phyloP scores from a whole-genome alignment of 2,797 vertebrate genomes.

The Lutjanus argentimaculatus region DNA sequence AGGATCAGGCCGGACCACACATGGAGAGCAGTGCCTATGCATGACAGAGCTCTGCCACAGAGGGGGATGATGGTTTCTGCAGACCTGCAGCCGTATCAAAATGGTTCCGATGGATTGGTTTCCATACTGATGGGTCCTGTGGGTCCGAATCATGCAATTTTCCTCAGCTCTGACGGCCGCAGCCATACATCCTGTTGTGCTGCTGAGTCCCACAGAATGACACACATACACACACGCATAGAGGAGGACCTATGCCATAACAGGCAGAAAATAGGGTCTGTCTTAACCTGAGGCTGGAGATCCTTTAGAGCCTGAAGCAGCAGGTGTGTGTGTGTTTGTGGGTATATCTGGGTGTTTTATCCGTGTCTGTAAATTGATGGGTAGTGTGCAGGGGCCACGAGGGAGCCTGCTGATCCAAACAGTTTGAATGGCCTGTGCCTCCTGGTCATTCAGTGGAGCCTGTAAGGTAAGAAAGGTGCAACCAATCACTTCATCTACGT shows the following conservation, averaged over 20 bases:
- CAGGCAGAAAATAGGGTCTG: slow-evolving; percentile 87
- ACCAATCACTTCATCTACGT: slow-evolving; percentile 66
- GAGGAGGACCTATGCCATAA: slow-evolving; percentile 69
- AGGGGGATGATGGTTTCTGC: slow-evolving; percentile 60
- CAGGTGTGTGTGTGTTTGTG: slow-evolving; percentile 39
- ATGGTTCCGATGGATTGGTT: slow-evolving; percentile 69
- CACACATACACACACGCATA: slow-evolving; percentile 44
- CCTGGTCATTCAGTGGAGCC: slow-evolving; percentile 69
- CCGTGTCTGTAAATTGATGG: slow-evolving; percentile 58
- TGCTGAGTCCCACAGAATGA: slow-evolving; percentile 71
- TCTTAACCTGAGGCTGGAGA: slow-evolving; percentile 61
- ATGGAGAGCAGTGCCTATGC: slow-evolving; percentile 52
- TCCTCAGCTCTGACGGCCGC: slow-evolving; percentile 57
- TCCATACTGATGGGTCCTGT: slow-evolving; percentile 66
- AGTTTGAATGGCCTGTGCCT: slow-evolving; percentile 60
- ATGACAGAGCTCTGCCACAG: slow-evolving; percentile 57
- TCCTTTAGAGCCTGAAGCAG: slow-evolving; percentile 55
- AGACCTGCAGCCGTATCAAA: slow-evolving; percentile 74
- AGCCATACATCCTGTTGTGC: slow-evolving; percentile 67
- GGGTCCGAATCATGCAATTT: slow-evolving; percentile 63
- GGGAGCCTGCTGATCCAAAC: slow-evolving; percentile 63
- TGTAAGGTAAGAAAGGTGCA: slow-evolving; percentile 63
- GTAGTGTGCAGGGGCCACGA: slow-evolving; percentile 11
- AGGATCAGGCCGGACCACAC: slow-evolving; percentile 68
- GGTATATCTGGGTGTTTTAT: slow-evolving; percentile 45